These are phyloP conservation scores for Gari tellinella DNA, from an alignment of 2,888 invertebrate genomes.

Conservation along the genomic window DNA sequence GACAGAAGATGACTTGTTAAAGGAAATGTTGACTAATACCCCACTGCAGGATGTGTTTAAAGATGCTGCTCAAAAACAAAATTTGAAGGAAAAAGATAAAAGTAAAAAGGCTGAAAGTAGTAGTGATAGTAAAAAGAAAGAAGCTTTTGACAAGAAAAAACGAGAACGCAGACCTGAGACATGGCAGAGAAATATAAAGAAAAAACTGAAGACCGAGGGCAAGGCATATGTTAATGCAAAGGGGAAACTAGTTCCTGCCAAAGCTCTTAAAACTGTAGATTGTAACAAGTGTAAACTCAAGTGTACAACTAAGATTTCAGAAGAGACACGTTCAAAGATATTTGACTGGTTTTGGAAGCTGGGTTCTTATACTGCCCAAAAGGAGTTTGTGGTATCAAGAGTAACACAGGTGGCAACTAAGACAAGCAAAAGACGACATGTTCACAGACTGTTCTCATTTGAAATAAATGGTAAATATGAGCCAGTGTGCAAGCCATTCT, in stretches of 20 bases:
- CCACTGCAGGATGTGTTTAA: slow-evolving; percentile 42
- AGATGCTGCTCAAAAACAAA: slow-evolving; percentile 9
- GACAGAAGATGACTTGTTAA: slow-evolving; percentile 50
- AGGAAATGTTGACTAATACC: slow-evolving; percentile 47
- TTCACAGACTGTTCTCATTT: slow-evolving; percentile 56
- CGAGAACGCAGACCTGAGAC: slow-evolving; percentile 47
- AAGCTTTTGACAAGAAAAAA: slow-evolving; percentile 33
- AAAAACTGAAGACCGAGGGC: slow-evolving; percentile 54
- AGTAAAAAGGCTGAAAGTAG: slow-evolving; percentile 17
- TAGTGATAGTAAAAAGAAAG: slow-evolving; percentile 20
- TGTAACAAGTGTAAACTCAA: slow-evolving; percentile 56
- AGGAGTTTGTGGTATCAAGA: slow-evolving; percentile 55
- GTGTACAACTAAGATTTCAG: slow-evolving; percentile 49
- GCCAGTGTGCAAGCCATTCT: slow-evolving; percentile 56
- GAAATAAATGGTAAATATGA: slow-evolving; percentile 57
- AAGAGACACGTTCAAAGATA: slow-evolving; percentile 50
- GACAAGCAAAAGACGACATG: slow-evolving; percentile 43
- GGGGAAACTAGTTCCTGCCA: slow-evolving; percentile 44
- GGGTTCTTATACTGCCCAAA: slow-evolving; percentile 54
- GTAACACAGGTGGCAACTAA: slow-evolving; percentile 47
- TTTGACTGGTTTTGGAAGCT: slow-evolving; percentile 57
- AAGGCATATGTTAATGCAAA: slow-evolving; percentile 44
- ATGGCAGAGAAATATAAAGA: slow-evolving; percentile 53
- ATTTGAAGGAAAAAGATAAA: slow-evolving; percentile 26
- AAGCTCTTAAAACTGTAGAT: slow-evolving; percentile 34